phyloP scores from a whole-genome alignment of 2,888 invertebrate genomes.

The Pollenia labialis region DNA sequence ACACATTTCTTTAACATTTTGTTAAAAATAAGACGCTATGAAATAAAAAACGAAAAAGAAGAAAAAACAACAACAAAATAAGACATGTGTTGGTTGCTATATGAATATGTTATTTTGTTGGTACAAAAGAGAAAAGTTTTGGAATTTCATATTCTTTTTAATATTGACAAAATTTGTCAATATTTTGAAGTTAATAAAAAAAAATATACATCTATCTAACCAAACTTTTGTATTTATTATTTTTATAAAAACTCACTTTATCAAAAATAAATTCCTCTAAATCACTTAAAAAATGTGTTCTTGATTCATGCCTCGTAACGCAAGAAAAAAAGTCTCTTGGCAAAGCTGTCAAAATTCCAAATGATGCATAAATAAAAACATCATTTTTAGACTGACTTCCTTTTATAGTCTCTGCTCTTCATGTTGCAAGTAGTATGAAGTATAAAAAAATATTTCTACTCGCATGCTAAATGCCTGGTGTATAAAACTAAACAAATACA shows the following conservation, averaged over 20 bases:
- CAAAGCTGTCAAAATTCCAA: conserved; percentile 81
- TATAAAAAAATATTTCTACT: background rate
- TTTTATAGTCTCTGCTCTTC: conserved; percentile 53
- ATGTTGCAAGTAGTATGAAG: conserved; percentile 1
- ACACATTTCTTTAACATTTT: conserved; percentile 68
- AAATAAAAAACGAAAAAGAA: conserved; percentile 41
- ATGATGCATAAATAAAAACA: conserved; percentile 83
- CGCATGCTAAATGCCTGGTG: conserved; percentile 66
- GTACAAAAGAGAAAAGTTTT: background rate
- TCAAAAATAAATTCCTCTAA: conserved; percentile 67
- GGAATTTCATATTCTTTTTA: conserved; percentile 28
- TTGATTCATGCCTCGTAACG: conserved; percentile 49
- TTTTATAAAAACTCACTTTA: conserved; percentile 10
- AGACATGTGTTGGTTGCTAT: conserved; percentile 52
- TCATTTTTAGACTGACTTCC: conserved; percentile 79
- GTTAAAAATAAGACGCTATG: conserved; percentile 61
- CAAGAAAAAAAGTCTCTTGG: conserved; percentile 61
- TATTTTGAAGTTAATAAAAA: conserved; percentile 30
- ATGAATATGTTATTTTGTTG: background rate
- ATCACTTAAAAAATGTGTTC: conserved; percentile 65
- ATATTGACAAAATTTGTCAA: conserved; percentile 62
- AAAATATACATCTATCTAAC: background rate
- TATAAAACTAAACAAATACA: conserved; percentile 63
- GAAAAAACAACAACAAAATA: conserved; percentile 40
- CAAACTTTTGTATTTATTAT: background rate